These are phyloP conservation scores for Bettongia penicillata DNA, from an alignment of 2,113 vertebrate species.

Conservation along the genomic window DNA sequence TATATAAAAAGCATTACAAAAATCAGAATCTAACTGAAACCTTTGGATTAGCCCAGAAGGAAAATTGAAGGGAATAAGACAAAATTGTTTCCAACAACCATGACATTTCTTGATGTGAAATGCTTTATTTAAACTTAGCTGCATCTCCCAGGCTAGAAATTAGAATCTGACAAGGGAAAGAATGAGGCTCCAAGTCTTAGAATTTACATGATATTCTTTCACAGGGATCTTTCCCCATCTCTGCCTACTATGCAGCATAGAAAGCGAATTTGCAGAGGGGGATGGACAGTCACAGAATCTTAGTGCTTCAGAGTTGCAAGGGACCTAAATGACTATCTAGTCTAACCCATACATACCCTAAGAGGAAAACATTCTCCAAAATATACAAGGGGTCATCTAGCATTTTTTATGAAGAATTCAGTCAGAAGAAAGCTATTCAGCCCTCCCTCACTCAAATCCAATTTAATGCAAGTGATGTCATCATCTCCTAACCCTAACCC, in stretches of 20 bases:
- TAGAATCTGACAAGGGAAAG: conserved; percentile 72
- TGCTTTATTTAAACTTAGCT: conserved; percentile 68
- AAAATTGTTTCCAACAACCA: conserved; percentile 73
- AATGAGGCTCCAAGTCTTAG: conserved; percentile 50
- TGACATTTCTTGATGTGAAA: conserved; percentile 76
- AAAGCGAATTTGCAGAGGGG: background rate
- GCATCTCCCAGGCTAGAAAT: conserved; percentile 29
- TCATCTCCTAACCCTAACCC: too few species aligned
- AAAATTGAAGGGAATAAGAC: conserved; percentile 67
- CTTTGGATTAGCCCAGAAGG: conserved; percentile 64
- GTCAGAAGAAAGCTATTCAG: background rate
- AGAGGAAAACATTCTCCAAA: background rate
- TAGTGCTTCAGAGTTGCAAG: background rate
- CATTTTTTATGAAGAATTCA: background rate
- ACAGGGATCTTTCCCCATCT: background rate
- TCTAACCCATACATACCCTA: background rate
- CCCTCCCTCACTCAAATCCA: too few species aligned
- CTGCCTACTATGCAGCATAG: background rate
- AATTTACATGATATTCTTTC: conserved; percentile 24
- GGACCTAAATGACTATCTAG: background rate
- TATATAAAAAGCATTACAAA: conserved; percentile 48
- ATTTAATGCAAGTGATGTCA: too few species aligned
- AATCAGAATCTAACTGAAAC: conserved; percentile 68
- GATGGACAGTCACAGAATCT: background rate
- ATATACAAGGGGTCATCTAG: background rate